Percentiles rank a stretch among this genome's conserved stretches.
Evolutionary conservation across 2,888 invertebrate genomes (phyloP).

Genomic region (Xiphydria camelus): DNA sequence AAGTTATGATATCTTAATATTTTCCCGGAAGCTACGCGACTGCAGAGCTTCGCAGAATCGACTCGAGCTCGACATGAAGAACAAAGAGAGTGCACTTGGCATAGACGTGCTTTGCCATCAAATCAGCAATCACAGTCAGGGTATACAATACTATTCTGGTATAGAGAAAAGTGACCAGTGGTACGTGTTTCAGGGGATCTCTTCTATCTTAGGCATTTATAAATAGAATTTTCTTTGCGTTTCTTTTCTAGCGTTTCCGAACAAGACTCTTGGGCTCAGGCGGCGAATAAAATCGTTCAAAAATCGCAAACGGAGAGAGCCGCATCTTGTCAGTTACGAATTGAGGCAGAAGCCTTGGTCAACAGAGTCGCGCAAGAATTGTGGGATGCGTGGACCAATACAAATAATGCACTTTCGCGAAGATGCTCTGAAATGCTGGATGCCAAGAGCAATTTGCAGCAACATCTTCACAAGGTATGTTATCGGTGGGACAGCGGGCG

Average conservation of each 20-base stretch:
- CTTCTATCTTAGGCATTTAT: not conserved
- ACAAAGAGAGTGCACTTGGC: conserved; percentile 85
- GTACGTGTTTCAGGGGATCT: conserved; percentile 51
- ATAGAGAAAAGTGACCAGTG: conserved; percentile 87
- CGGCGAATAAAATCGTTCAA: conserved; percentile 75
- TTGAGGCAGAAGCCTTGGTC: conserved; percentile 78
- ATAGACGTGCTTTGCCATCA: conserved; percentile 86
- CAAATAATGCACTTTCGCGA: conserved; percentile 78
- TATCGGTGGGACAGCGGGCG: no score
- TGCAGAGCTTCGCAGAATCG: conserved; percentile 83
- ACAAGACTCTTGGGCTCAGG: conserved; percentile 80
- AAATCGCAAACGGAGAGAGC: conserved; percentile 81
- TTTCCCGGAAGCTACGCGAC: conserved; percentile 68
- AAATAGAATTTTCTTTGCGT: conserved; percentile 12
- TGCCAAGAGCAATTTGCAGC: conserved; percentile 81
- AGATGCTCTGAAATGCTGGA: conserved; percentile 78
- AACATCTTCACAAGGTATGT: conserved; percentile 75
- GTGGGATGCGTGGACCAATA: conserved; percentile 87
- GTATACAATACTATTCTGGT: conserved; percentile 84
- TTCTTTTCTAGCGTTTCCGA: conserved; percentile 69
- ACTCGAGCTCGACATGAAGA: conserved; percentile 84
- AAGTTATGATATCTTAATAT: no score
- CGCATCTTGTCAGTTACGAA: conserved; percentile 76
- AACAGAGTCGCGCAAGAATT: conserved; percentile 80
- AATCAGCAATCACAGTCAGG: conserved; percentile 77